These are phyloP conservation scores for Bombus superbus DNA, from an alignment of 1,140 invertebrate species.

Conservation along the genomic window DNA sequence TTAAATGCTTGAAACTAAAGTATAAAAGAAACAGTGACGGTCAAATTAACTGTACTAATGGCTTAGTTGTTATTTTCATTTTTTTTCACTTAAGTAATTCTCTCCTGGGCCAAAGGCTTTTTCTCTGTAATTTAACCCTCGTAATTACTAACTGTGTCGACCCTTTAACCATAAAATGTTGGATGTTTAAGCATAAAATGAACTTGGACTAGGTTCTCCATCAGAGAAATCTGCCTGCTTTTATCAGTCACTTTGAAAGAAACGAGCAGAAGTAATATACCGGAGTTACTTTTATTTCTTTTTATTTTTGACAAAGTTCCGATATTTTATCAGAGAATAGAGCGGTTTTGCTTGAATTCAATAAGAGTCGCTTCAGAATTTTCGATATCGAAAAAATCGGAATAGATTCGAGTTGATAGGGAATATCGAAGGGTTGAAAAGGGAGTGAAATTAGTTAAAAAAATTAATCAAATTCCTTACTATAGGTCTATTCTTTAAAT, in stretches of 20 bases:
- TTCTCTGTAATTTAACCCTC: not conserved
- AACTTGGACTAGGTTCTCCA: not conserved
- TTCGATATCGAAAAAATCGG: not conserved
- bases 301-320: not conserved
- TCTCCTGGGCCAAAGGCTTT: not conserved
- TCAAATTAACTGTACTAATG: not conserved
- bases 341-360: not conserved
- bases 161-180: too few species aligned
- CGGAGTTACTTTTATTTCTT: not conserved
- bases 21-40: too few species aligned
- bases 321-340: not conserved
- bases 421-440: not conserved
- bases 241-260: not conserved
- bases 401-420: too few species aligned
- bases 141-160: too few species aligned
- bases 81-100: not conserved
- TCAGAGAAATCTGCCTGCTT: not conserved
- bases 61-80: not conserved
- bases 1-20: too few species aligned
- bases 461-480: not conserved
- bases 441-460: not conserved
- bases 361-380: not conserved
- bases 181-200: too few species aligned
- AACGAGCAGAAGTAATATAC: not conserved
- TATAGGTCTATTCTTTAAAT: too few species aligned